phyloP scores from a whole-genome alignment of 2,888 invertebrate genomes.

The Melinaea marsaeus region DNA sequence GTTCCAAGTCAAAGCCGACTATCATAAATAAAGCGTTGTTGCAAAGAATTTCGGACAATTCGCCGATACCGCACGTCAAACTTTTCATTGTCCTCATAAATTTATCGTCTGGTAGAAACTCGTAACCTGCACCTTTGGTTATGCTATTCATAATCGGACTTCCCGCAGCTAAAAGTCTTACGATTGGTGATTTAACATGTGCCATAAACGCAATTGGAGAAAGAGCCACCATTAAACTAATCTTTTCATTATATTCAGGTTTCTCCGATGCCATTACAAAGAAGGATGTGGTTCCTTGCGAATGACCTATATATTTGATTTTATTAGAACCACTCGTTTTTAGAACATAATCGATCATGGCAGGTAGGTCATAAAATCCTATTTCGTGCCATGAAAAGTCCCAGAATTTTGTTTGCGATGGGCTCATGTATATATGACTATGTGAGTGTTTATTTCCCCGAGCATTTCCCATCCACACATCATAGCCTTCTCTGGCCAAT shows the following conservation, averaged over 20 bases:
- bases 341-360: slow-evolving; percentile 85
- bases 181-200: slow-evolving; percentile 53
- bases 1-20: slow-evolving; percentile 75
- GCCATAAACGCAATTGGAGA: slow-evolving; percentile 78
- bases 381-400: slow-evolving; percentile 89
- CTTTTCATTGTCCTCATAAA: slow-evolving; percentile 66
- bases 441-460: slow-evolving; percentile 84
- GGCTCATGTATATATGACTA: slow-evolving; percentile 63
- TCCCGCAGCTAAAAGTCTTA: slow-evolving; percentile 49
- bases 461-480: slow-evolving; percentile 88
- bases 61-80: slow-evolving; percentile 61
- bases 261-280: slow-evolving; percentile 75
- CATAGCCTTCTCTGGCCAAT: slow-evolving; percentile 80
- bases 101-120: slow-evolving; percentile 80
- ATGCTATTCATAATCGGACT: slow-evolving; percentile 42
- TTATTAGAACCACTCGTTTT: slow-evolving; percentile 66
- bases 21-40: slow-evolving; percentile 78
- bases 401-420: slow-evolving; percentile 76
- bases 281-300: slow-evolving; percentile 81
- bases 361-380: slow-evolving; percentile 85
- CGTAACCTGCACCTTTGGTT: slow-evolving; percentile 71
- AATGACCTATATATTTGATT: slow-evolving; percentile 84
- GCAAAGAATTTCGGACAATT: slow-evolving; percentile 73
- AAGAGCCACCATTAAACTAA: slow-evolving; percentile 73
- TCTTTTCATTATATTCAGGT: slow-evolving; percentile 76